Conservation (phyloP, 2,113 vertebrate genomes). For the Carlito syrichta region DNA sequence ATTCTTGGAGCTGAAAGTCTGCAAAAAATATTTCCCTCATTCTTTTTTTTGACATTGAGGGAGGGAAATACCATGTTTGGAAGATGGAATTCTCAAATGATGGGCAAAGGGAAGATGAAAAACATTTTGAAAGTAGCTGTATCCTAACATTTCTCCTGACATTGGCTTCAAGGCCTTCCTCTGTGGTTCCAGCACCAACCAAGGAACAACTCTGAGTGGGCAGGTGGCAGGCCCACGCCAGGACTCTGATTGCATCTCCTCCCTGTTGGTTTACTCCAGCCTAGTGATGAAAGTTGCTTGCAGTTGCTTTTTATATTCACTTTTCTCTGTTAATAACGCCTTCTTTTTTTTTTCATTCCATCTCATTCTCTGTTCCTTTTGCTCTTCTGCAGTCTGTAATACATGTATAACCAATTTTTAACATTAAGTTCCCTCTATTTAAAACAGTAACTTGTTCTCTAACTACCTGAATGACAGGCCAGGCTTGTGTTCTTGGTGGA, state of each 20-base stretch:
- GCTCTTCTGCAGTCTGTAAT: background rate
- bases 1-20: background rate
- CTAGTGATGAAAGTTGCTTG: rapidly evolving
- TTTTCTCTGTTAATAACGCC: background rate
- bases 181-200: background rate
- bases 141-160: too few relatives aligned
- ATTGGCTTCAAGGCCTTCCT: background rate
- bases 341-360: background rate
- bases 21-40: too few relatives aligned
- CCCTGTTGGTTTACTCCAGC: background rate
- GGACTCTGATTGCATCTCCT: background rate
- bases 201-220: background rate
- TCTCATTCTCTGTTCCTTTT: background rate
- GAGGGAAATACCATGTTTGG: background rate
- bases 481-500: background rate
- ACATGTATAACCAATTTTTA: background rate
- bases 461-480: background rate
- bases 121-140: too few relatives aligned
- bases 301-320: background rate
- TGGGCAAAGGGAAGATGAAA: background rate
- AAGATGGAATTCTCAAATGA: background rate
- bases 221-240: background rate
- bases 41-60: too few relatives aligned
- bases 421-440: background rate
- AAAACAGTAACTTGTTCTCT: background rate